Evolutionary conservation across 2,797 vertebrate genomes (phyloP).

Genomic region (Argyrosomus regius): DNA sequence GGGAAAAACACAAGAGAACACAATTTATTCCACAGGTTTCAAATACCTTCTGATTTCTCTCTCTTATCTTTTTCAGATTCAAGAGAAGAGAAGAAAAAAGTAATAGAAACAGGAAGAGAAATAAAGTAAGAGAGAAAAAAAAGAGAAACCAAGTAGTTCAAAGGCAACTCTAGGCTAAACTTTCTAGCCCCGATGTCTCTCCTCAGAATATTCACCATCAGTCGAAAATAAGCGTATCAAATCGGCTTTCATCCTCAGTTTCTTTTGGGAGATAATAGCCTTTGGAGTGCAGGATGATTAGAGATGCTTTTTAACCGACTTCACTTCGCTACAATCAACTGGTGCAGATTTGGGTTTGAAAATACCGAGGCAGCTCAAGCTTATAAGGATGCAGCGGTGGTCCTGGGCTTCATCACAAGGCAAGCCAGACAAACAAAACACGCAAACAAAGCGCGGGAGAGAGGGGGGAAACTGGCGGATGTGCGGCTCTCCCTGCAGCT

Average conservation of each 20-base stretch:
- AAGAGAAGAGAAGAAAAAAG: not conserved
- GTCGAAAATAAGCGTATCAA: constrained; percentile 45
- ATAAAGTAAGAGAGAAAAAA: not conserved
- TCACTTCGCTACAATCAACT: constrained; percentile 59
- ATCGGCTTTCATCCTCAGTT: constrained; percentile 45
- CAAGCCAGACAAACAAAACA: constrained; percentile 51
- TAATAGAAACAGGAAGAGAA: not conserved
- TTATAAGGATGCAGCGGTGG: constrained; percentile 60
- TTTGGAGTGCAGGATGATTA: constrained; percentile 71
- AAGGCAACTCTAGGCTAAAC: constrained; percentile 39
- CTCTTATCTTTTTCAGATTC: not conserved
- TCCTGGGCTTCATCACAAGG: constrained; percentile 42
- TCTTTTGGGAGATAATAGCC: constrained; percentile 70
- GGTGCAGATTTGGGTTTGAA: constrained; percentile 47
- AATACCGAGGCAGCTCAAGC: constrained; percentile 39
- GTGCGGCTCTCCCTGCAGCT: constrained; percentile 49
- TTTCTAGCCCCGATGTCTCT: constrained; percentile 37
- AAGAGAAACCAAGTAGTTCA: constrained; percentile 6
- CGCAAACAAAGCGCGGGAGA: constrained; percentile 28
- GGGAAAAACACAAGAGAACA: constrained; percentile 9
- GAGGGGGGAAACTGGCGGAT: constrained; percentile 28
- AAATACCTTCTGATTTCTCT: not conserved
- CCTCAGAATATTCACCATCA: constrained; percentile 43
- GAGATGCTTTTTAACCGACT: constrained; percentile 70
- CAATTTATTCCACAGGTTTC: not conserved